These are phyloP conservation scores for Actinia tenebrosa DNA, from an alignment of 64 coral and sea anemone genomes.

Conservation along the genomic window DNA sequence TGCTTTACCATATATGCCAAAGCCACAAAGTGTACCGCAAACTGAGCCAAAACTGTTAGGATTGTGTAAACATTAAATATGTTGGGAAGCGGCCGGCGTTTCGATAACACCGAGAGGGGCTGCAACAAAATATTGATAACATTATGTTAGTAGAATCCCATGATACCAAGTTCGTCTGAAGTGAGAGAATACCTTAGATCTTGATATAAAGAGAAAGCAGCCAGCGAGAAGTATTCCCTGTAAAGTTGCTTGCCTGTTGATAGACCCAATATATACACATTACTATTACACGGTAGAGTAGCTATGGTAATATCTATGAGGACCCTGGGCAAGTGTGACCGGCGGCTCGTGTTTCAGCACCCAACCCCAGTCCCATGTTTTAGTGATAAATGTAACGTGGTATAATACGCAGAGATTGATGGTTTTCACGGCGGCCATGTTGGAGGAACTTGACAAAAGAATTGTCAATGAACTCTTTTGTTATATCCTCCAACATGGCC, in stretches of 20 bases:
- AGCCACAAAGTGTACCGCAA: constrained; percentile 93
- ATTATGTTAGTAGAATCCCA: neutral
- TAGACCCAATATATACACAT: neutral
- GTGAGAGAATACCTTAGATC: constrained; percentile 74
- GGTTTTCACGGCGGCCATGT: too few relatives aligned
- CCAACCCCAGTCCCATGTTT: too few relatives aligned
- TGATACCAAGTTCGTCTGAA: neutral
- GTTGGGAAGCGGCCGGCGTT: constrained; percentile 77
- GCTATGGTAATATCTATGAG: too few relatives aligned
- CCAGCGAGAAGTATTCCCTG: constrained; percentile 94
- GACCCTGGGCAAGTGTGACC: too few relatives aligned
- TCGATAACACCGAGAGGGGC: constrained; percentile 83
- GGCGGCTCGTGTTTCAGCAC: too few relatives aligned
- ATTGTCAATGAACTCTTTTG: too few relatives aligned
- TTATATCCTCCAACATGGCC: too few relatives aligned
- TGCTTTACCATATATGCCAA: constrained; percentile 72
- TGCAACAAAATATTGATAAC: constrained; percentile 4
- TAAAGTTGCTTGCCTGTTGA: constrained; percentile 81
- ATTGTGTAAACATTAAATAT: constrained; percentile 98
- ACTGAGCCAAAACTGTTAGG: constrained; percentile 80
- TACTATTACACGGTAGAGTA: neutral
- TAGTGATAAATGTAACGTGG: too few relatives aligned
- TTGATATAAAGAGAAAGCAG: constrained; percentile 94
- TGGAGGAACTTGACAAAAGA: too few relatives aligned
- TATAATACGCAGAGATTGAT: too few relatives aligned